phyloP scores from a whole-genome alignment of 2,113 vertebrate species.

The Ceuthmochares aereus region DNA sequence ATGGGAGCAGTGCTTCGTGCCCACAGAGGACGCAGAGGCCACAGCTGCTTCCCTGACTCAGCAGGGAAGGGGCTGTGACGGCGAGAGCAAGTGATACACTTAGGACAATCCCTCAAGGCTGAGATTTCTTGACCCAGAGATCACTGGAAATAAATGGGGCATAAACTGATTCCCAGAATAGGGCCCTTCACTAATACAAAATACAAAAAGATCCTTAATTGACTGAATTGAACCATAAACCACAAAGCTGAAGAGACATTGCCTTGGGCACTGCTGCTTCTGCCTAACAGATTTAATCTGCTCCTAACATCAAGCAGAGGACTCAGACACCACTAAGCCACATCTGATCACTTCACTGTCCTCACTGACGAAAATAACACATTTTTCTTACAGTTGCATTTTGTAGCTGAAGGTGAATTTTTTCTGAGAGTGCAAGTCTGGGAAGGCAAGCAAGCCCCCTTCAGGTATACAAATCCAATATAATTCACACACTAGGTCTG shows the following conservation, averaged over 20 bases:
- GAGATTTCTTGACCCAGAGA: not conserved
- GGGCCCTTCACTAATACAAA: not conserved
- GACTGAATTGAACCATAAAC: not conserved
- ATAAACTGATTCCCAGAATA: not conserved
- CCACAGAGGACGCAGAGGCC: not conserved
- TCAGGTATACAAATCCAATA: not conserved
- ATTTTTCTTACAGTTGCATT: not conserved
- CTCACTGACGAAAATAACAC: not conserved
- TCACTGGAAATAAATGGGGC: not conserved
- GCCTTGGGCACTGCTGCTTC: not conserved
- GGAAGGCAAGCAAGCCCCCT: not conserved
- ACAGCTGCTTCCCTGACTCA: fast-evolving
- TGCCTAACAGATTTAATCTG: not conserved
- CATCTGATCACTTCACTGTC: fast-evolving
- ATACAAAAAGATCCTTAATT: not conserved
- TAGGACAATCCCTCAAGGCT: not conserved
- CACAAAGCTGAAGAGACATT: fast-evolving
- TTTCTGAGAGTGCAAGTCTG: not conserved
- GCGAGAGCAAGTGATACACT: too few relatives aligned
- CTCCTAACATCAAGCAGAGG: not conserved
- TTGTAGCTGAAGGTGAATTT: not conserved
- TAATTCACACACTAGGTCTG: not conserved
- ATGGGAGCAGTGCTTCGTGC: fast-evolving
- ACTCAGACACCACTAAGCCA: fast-evolving
- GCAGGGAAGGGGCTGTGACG: too few relatives aligned